Base-by-base conservation (phyloP, 1,140 invertebrate species). In the Dendrolimus kikuchii region DNA sequence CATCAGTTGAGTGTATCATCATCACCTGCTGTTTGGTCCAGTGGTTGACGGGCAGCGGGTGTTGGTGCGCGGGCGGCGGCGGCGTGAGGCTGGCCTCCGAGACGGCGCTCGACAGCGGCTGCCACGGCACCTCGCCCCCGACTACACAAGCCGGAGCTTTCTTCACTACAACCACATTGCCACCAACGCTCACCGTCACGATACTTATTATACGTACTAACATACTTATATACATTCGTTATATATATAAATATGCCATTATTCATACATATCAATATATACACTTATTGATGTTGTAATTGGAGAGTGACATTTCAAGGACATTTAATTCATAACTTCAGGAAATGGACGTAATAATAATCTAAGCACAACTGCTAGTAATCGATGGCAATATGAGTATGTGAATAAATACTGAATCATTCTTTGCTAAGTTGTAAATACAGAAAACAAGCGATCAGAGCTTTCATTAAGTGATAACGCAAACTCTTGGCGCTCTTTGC, bases 1-100 rank as follows among this genome's bases (percentile, higher is more conserved):
- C n/a, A 8, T 5, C 4, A 55, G 41, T 23, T 39, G 7, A 6
- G 6, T 77, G n/a, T n/a, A n/a, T 23, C 23, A 23, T 23, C 23
- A 3, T 23, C 23, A 95, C 95, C 90, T 96, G 94, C 77, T 96
- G 94, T 77, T 94, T 94, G 60, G 90, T 94, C 95, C 95, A 98
- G 66, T 96, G 94, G 36, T 90, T 89, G 48, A 96, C 92, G 5
- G 93, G 91, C 10, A 89, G 90, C 40, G 89, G 46, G 89, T 51
- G 90, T 63, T 93, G 92, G 61, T 49, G 66, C 50, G 64, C 66
- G 46, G 53, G 64, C 43, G 66, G 74, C 51, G 71, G 74, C 63
- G 82, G 79, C 59, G 77, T 78, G 50, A 86, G 75, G 60, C 79
- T 81, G 40, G 76, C 74, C 65, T 88, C 85, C 38, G 77, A 77